A percentile compares a stretch with the other conserved stretches of the same genome.
phyloP scores from a whole-genome alignment of 2,888 invertebrate genomes.

The Microchrysa polita region DNA sequence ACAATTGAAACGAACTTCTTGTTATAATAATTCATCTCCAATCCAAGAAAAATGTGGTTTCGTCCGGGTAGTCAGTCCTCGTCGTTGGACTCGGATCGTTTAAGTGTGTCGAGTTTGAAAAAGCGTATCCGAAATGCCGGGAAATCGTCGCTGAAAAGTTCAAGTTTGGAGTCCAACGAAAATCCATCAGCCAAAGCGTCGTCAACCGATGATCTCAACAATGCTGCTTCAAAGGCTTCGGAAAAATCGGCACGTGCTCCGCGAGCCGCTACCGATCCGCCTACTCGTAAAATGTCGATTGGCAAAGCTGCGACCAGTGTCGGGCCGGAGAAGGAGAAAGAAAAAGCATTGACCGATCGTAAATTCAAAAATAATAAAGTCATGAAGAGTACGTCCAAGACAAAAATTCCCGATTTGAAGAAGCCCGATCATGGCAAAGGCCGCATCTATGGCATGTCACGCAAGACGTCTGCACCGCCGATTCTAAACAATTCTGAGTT shows the following conservation, averaged over 20 bases:
- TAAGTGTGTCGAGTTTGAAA: slow-evolving; percentile 53
- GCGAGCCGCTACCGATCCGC: slow-evolving; percentile 34
- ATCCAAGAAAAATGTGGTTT: slow-evolving; percentile 52
- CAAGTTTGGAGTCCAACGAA: slow-evolving; percentile 44
- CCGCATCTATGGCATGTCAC: slow-evolving; percentile 53
- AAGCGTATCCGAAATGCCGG: slow-evolving; percentile 55
- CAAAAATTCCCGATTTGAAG: slow-evolving; percentile 57
- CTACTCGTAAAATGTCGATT: slow-evolving; percentile 20
- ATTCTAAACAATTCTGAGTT: slow-evolving; percentile 47
- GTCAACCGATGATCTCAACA: slow-evolving; percentile 32
- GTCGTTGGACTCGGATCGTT: slow-evolving; percentile 51
- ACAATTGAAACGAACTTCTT: neutral
- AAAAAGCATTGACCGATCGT: slow-evolving; percentile 59
- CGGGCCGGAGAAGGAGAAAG: slow-evolving; percentile 53
- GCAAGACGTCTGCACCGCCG: slow-evolving; percentile 56
- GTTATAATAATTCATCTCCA: neutral
- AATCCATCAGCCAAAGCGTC: slow-evolving; percentile 15
- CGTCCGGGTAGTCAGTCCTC: slow-evolving; percentile 49
- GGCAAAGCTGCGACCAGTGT: neutral
- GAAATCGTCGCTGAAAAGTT: slow-evolving; percentile 50
- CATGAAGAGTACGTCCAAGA: slow-evolving; percentile 60
- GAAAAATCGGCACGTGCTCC: slow-evolving; percentile 6
- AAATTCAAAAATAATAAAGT: slow-evolving; percentile 61
- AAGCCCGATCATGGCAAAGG: slow-evolving; percentile 54
- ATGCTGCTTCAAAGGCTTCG: slow-evolving; percentile 2